Evolutionary conservation across 2,888 invertebrate species (phyloP).

Genomic region (Barypeithes pellucidus): DNA sequence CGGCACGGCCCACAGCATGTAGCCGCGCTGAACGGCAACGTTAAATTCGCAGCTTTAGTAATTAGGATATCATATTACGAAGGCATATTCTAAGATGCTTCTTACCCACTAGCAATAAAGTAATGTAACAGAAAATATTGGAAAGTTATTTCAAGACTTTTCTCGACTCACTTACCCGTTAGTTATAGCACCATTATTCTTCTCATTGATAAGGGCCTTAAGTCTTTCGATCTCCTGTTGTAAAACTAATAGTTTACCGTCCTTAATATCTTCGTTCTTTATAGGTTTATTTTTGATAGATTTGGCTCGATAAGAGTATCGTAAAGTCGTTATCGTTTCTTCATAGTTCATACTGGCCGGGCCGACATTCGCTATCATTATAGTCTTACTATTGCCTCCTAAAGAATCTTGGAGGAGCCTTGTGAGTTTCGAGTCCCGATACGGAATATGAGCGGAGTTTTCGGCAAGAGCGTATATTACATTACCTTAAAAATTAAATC

Average conservation of each 20-base stretch:
- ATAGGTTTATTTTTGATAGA: constrained; percentile 99
- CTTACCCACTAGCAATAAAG: no score
- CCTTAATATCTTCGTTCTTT: constrained; percentile 99
- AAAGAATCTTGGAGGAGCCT: constrained; percentile 96
- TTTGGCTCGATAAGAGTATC: constrained; percentile 97
- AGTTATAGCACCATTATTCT: constrained; percentile 62
- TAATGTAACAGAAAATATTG: no score
- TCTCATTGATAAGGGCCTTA: constrained; percentile 66
- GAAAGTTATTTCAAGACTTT: no score
- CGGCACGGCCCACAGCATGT: no score
- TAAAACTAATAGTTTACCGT: constrained; percentile 93
- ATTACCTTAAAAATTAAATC: constrained; percentile 73
- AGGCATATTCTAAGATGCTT: no score
- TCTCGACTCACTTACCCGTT: constrained; percentile 66
- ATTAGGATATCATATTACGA: no score
- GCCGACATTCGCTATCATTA: constrained; percentile 99
- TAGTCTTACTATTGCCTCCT: constrained; percentile 95
- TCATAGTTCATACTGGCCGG: constrained; percentile 99
- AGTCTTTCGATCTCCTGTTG: constrained; percentile 92
- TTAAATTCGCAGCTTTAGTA: no score
- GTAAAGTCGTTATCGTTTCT: constrained; percentile 95
- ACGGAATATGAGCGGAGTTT: constrained; percentile 95
- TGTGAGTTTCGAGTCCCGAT: constrained; percentile 97
- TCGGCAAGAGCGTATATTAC: constrained; percentile 98
- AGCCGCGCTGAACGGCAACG: no score